Conservation (phyloP, 2,888 invertebrate genomes). For the Lasioglossum malachurum region DNA sequence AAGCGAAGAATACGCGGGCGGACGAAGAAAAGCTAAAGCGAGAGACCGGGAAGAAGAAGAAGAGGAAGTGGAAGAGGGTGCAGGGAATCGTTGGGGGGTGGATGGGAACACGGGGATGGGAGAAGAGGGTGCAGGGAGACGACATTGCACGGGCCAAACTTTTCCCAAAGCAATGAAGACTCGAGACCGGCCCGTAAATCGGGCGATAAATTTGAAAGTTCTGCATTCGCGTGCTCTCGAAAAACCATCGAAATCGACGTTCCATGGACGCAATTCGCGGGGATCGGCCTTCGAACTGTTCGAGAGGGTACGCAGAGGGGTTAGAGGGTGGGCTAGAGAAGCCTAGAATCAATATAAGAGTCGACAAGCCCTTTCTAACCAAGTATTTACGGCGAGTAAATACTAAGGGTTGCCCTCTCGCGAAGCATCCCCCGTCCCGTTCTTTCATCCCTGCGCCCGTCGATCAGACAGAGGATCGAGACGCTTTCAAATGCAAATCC, state of each 20-base stretch:
- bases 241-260: slow-evolving; percentile 59
- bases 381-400: slow-evolving; percentile 79
- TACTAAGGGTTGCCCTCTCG: slow-evolving; percentile 65
- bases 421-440: slow-evolving; percentile 49
- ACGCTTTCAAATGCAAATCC: slow-evolving; percentile 82
- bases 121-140: slow-evolving; percentile 26
- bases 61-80: not conserved
- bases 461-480: slow-evolving; percentile 46
- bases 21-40: not conserved
- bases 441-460: slow-evolving; percentile 68
- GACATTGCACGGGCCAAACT: slow-evolving; percentile 56
- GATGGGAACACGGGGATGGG: not conserved
- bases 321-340: slow-evolving; percentile 25
- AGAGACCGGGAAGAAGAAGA: slow-evolving; percentile 8
- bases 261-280: slow-evolving; percentile 10
- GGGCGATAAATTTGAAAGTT: slow-evolving; percentile 72
- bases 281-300: slow-evolving; percentile 26
- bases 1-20: not conserved
- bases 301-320: slow-evolving; percentile 11
- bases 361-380: slow-evolving; percentile 73
- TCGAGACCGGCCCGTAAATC: slow-evolving; percentile 63
- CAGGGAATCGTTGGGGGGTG: not conserved
- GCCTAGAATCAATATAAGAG: slow-evolving; percentile 73
- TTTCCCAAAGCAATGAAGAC: slow-evolving; percentile 56
- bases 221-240: slow-evolving; percentile 55